Base-by-base conservation (phyloP, 2,797 vertebrate species). In the Fistularia commersonii region DNA sequence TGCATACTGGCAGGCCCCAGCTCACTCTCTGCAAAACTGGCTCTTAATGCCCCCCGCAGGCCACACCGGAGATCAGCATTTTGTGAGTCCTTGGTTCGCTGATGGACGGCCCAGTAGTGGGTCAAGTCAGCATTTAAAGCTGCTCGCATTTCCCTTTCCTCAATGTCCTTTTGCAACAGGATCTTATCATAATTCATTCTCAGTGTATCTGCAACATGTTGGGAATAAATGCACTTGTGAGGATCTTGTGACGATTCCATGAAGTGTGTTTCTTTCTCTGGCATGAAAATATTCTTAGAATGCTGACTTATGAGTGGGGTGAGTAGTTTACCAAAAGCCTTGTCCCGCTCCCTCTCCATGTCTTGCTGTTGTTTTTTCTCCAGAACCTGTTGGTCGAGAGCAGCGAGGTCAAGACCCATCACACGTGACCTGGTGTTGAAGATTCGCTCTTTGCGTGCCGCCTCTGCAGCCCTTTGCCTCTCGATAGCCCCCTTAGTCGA, bases 1-100 rank as follows among this genome's bases (percentile, higher is more conserved):
- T 82, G 83, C 90, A 92, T 88, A 55, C 89, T 89, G 41, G 91
- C 81, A 51, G 87, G 84, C 15, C 91, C 90, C 3, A 90, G 66
- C 40, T 84, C 52, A 8, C 54, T 8, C 53, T 82, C 80, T 46
- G 77, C 69, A 61, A 74, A 32, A 10, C 73, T 51, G 73, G 79
- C 45, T 12, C 36, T 49, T 51, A 62, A 55, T 48, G 77, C 76
- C 83, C 56, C 76, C 83, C 80, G 74, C 59, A 66, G 82, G 73
- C 50, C 64, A 66, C 62, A 79, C 31, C 79, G 81, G 48, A 90
- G 69, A 78, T 87, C 87, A 57, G 82, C 88, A 71, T 90, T 81
- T 6, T 40, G 51, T 12, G 78, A 86, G 54, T 90, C 83, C 46
- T 88, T 74, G 10, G 57, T 45, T 3, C 61, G 69, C 64, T 90